Evolutionary conservation across 2,113 vertebrate species (phyloP).

Genomic region (Pseudonaja textilis): DNA sequence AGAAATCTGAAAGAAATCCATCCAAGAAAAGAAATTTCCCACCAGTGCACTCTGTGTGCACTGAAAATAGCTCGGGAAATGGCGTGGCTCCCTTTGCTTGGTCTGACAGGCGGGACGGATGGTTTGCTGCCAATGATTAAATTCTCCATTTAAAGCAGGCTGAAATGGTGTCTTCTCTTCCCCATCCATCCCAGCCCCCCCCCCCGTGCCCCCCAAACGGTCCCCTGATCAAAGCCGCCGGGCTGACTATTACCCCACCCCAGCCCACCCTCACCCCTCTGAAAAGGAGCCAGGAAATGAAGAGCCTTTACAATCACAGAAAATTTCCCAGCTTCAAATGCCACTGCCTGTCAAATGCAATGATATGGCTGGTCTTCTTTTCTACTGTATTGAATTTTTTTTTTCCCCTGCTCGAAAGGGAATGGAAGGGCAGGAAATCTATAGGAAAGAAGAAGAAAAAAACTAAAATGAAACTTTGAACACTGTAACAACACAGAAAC

Average conservation of each 20-base stretch:
- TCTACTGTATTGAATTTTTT: conserved; percentile 40
- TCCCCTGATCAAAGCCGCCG: neutral
- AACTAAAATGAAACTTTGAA: conserved; percentile 45
- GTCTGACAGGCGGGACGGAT: neutral
- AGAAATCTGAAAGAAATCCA: neutral
- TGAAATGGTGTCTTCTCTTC: conserved; percentile 15
- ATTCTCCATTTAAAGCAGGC: conserved; percentile 16
- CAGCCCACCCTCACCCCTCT: conserved; percentile 3
- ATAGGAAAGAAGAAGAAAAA: conserved; percentile 27
- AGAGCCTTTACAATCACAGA: accelerated
- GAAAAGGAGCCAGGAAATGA: neutral
- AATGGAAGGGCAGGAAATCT: neutral
- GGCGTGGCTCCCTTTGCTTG: no score
- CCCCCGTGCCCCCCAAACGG: conserved; percentile 1
- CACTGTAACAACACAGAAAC: conserved; percentile 31
- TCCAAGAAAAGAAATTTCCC: neutral
- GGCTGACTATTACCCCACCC: neutral
- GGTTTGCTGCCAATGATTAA: neutral
- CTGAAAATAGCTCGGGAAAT: neutral
- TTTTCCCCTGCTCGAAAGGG: neutral
- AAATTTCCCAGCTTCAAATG: conserved; percentile 32
- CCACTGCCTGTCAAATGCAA: conserved; percentile 41
- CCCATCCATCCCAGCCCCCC: neutral
- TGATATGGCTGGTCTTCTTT: conserved; percentile 33
- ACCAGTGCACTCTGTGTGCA: neutral